Base-by-base conservation (phyloP, 1,140 invertebrate species). In the Bicyclus anynana region DNA sequence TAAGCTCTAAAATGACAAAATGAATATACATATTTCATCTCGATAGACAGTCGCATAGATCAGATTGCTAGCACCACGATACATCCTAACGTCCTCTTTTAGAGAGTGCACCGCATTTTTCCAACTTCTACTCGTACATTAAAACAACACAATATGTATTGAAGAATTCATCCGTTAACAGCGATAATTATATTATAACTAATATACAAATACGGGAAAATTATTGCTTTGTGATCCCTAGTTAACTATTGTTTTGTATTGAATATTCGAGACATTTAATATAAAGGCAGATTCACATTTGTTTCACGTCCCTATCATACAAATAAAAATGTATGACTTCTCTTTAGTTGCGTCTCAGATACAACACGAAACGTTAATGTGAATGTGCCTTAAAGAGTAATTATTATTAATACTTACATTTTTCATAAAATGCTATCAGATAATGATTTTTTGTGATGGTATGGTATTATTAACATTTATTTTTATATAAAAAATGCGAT, bases 1-100 rank as follows among this genome's bases (percentile, higher is more conserved):
- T 87, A 87, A 87, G 84, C 84, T 87, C 84, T 87, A 87, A 87
- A 83, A 81, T 75, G 74, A 81, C 80, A 81, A 82, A 81, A 82
- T 73, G 67, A 80, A 81, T 17, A 83, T 78, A 81, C 65, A 80
- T 67, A 72, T 80, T 80, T 79, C 72, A 67, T 80, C 69, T 74
- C 69, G 65, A 63, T 66, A 66, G 64, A 67, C 82, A 81, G 78
- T 77, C 82, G 81, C 78, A 74, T 69, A 50, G 66, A 68, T 62
- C 76, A 77, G 61, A 74, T 69, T 66, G 79, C 76, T 87, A 87
- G 84, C 84, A 87, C 84, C 84, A 83, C 82, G 69, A 73, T 80
- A 80, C 67, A 72, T 73, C 66, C 7, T 23, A 23, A 69, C 66
- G 69, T 76, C 70, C 66, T n/a, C 67, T 79, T 70, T 74, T 67